Evolutionary conservation across 2,888 invertebrate species (phyloP).

Genomic region (Lordiphosa andalusiaca): DNA sequence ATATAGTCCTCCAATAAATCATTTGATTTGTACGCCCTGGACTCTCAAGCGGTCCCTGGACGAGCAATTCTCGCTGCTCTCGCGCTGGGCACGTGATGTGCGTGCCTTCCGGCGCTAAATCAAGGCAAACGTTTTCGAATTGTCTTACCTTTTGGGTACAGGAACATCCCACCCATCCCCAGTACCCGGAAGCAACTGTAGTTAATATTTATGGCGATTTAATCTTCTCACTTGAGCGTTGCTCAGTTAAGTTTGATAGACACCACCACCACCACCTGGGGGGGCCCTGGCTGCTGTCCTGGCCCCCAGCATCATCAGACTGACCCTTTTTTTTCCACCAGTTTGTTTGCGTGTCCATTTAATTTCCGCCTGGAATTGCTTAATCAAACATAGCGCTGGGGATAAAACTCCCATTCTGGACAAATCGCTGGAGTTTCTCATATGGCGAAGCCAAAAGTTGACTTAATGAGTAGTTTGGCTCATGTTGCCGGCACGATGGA

Average conservation of each 20-base stretch:
- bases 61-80: constrained; percentile 1
- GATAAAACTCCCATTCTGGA: constrained; percentile 24
- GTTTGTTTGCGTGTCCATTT: constrained; percentile 73
- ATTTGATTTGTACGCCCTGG: constrained; percentile 64
- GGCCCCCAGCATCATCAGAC: constrained; percentile 1
- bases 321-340: constrained; percentile 20
- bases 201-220: constrained; percentile 77
- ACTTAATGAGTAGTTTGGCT: constrained; percentile 58
- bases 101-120: constrained; percentile 77
- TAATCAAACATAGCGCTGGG: constrained; percentile 65
- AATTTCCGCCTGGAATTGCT: constrained; percentile 75
- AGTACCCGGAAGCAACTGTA: constrained; percentile 58
- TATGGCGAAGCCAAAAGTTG: constrained; percentile 40
- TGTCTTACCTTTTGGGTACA: constrained; percentile 58
- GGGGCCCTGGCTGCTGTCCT: too few species aligned
- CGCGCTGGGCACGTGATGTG: constrained; percentile 57
- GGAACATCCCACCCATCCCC: constrained; percentile 3
- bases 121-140: constrained; percentile 67
- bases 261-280: too few species aligned
- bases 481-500: constrained; percentile 21
- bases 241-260: constrained; percentile 71
- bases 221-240: constrained; percentile 75
- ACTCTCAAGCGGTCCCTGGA: constrained; percentile 17
- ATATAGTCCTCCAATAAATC: constrained; percentile 34
- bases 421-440: constrained; percentile 40